A percentile compares a stretch with the other conserved stretches of the same genome.
phyloP scores from a whole-genome alignment of 2,113 vertebrate species.

The Symphodus melops region DNA sequence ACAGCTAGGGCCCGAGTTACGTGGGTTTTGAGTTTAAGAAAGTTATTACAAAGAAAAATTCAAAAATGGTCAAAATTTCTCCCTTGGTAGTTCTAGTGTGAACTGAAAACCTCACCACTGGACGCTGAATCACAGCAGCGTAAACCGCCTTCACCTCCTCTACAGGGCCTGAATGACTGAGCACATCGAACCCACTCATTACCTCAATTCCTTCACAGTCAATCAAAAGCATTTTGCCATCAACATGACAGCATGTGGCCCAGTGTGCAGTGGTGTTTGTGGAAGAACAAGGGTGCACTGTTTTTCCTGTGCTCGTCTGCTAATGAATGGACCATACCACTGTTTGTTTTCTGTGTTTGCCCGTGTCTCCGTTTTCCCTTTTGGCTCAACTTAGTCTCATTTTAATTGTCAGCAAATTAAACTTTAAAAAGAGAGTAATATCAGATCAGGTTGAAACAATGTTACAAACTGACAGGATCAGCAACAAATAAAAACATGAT shows the following conservation, averaged over 20 bases:
- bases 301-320: conserved; percentile 27
- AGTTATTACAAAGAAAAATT: neutral
- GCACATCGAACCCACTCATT: conserved; percentile 53
- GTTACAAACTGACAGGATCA: neutral
- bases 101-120: neutral
- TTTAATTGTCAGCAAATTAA: conserved; percentile 9
- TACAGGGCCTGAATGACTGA: conserved; percentile 10
- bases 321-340: conserved; percentile 19
- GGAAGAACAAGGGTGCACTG: conserved; percentile 61
- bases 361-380: conserved; percentile 7
- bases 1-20: neutral
- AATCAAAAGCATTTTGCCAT: conserved; percentile 65
- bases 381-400: conserved; percentile 7
- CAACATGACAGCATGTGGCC: conserved; percentile 23
- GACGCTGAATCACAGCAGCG: conserved; percentile 32
- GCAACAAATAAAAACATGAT: neutral
- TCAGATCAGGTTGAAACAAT: neutral
- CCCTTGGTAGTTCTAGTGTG: neutral
- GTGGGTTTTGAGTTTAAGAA: neutral
- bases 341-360: conserved; percentile 1
- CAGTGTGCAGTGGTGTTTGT: conserved; percentile 44
- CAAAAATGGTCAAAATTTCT: neutral
- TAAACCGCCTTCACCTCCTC: conserved; percentile 11
- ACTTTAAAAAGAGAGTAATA: neutral
- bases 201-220: conserved; percentile 66